Evolutionary conservation across 2,888 invertebrate species (phyloP), one percentile per base, ranked within the genome.

Genomic region (Onchidella celtica): DNA sequence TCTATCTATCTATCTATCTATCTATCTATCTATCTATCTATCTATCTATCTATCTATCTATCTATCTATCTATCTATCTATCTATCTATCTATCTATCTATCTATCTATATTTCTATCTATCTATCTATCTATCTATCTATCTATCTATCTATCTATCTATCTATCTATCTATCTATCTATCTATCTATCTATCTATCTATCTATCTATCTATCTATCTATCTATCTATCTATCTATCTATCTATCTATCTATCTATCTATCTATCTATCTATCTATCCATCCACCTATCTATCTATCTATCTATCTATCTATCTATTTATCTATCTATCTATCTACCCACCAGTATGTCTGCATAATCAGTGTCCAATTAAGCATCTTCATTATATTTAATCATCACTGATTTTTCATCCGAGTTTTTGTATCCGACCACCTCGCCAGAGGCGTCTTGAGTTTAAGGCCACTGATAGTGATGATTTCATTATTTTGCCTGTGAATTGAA

Each of bases 41-140:
- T 78, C 61, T 59, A 36, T 77, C 57, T 65, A 29, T 77, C 77
- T 66, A 55, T 66, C 66, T 68, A 55, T 66, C 29, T 24, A 11
- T 29, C 70, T 70, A 21, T 77, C 76, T 70, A 47, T 76, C 40
- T 70, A 40, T 76, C 69, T 76, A 36, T 76, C 69, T 70, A 36
- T 82, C 78, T 78, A 65, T 73, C 66, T 73, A 29, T 68, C 59
- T 66, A 57, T 78, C 66, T 78, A 65, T 72, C 66, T 78, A 36
- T 79, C 75, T 72, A 34, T 57, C 65, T 78, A 27, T 68, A 61
- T 78, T 17, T 78, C 47, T 57, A 34, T 68, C 55, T 57, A 55
- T 32, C 77, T 68, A 32, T 57, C 77, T 57, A 14, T 57, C 72
- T 47, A 81, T 73, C 61, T 76, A 32, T 75, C 70, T 38, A 69